These are phyloP conservation scores for Epirrhoe alternata DNA, from an alignment of 2,888 invertebrate species.

Conservation along the genomic window DNA sequence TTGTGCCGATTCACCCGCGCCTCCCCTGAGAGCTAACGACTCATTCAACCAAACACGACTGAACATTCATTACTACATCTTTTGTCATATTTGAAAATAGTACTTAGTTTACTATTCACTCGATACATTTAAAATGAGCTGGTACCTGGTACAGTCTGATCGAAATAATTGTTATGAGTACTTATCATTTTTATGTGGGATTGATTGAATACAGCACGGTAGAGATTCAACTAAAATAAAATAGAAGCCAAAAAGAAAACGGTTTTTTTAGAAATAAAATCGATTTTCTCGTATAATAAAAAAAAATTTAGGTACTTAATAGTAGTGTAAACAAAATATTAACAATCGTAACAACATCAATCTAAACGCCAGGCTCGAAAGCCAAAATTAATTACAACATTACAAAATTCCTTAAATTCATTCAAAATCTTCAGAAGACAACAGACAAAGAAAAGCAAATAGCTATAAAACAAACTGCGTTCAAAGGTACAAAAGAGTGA, in stretches of 20 bases:
- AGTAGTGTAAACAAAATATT: not conserved
- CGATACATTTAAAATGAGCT: not conserved
- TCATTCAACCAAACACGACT: slow-evolving; percentile 74
- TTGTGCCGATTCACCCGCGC: slow-evolving; percentile 71
- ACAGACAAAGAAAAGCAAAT: slow-evolving; percentile 54
- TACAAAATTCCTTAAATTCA: slow-evolving; percentile 34
- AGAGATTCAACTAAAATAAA: too few relatives aligned
- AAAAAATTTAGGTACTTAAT: not conserved
- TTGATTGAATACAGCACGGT: too few relatives aligned
- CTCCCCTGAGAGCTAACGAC: slow-evolving; percentile 71
- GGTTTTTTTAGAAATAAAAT: too few relatives aligned
- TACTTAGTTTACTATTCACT: not conserved
- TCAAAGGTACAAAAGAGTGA: slow-evolving; percentile 45
- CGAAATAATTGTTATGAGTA: not conserved
- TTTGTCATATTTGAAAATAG: slow-evolving; percentile 72
- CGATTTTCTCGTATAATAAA: too few relatives aligned
- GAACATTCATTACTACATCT: slow-evolving; percentile 78
- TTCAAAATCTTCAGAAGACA: slow-evolving; percentile 50
- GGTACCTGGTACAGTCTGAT: not conserved
- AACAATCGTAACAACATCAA: not conserved
- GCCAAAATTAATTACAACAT: slow-evolving; percentile 17
- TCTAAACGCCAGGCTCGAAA: slow-evolving; percentile 4
- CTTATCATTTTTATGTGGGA: too few relatives aligned
- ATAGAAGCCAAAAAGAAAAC: too few relatives aligned
- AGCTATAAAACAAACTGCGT: slow-evolving; percentile 44